Conservation (phyloP, 1,140 invertebrate species). For the Reticulitermes speratus region DNA sequence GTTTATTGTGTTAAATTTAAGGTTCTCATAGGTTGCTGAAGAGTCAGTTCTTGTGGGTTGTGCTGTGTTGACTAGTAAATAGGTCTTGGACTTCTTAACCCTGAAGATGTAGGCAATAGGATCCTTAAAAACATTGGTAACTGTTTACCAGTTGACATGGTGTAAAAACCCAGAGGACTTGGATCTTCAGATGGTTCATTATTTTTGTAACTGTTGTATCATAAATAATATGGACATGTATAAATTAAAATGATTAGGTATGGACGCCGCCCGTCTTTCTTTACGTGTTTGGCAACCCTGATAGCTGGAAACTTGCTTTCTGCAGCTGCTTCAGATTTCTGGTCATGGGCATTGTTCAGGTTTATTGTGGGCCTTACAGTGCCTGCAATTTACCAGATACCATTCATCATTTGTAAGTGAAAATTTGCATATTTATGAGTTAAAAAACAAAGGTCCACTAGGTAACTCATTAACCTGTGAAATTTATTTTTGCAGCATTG, state of each 20-base stretch:
- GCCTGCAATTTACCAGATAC: constrained; percentile 92
- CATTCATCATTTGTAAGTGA: constrained; percentile 82
- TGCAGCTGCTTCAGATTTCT: constrained; percentile 71
- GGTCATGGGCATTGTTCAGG: constrained; percentile 75
- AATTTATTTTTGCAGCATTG: constrained; percentile 58
- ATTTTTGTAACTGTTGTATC: no score
- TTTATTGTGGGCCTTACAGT: constrained; percentile 82
- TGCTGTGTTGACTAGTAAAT: no score
- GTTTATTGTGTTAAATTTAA: no score
- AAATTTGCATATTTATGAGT: background rate
- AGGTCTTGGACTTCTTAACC: no score
- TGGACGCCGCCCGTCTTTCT: constrained; percentile 78
- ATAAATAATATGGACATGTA: no score
- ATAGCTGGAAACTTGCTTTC: constrained; percentile 76
- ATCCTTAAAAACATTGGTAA: no score
- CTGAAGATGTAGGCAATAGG: no score
- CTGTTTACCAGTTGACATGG: no score
- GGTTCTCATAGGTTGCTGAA: no score
- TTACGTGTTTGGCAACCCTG: constrained; percentile 73
- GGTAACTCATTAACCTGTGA: background rate
- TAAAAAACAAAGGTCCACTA: background rate
- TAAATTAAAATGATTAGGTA: constrained; percentile 51
- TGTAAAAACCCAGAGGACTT: no score
- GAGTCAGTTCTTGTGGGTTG: no score
- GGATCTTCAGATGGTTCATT: no score